Conservation (phyloP, 2,797 vertebrate genomes). For the Sebastes vulpes region DNA sequence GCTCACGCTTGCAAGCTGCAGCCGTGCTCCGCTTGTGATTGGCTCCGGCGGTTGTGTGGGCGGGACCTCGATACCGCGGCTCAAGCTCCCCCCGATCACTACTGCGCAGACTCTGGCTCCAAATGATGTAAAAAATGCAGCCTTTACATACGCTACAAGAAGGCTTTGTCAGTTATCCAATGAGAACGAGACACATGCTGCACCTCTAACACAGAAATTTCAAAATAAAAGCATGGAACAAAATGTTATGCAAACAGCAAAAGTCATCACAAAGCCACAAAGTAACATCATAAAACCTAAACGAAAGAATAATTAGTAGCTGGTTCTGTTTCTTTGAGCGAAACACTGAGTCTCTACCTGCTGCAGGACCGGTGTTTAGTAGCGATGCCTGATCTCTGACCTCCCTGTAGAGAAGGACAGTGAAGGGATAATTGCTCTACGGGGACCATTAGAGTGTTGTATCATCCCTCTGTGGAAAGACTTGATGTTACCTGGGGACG, state of each 20-base stretch:
- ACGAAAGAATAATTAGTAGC: not conserved
- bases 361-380: not conserved
- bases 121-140: too few species aligned
- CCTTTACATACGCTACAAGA: not conserved
- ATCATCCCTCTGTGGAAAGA: slow-evolving; percentile 38
- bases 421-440: slow-evolving; percentile 46
- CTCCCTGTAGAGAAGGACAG: slow-evolving; percentile 13
- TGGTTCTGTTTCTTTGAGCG: slow-evolving; percentile 8
- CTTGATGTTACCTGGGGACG: slow-evolving; percentile 26
- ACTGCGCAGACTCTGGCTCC: too few species aligned
- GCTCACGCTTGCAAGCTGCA: too few species aligned
- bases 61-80: too few species aligned
- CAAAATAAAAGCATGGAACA: not conserved
- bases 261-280: not conserved
- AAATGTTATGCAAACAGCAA: not conserved
- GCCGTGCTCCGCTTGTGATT: too few species aligned
- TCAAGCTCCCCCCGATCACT: too few species aligned
- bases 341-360: not conserved
- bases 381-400: slow-evolving; percentile 9
- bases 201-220: not conserved
- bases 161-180: not conserved
- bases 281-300: too few species aligned
- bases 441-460: slow-evolving; percentile 39
- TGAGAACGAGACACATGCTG: not conserved
- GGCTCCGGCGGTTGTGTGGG: too few species aligned